Conservation (phyloP, 1,140 invertebrate genomes). For the Asobara japonica region DNA sequence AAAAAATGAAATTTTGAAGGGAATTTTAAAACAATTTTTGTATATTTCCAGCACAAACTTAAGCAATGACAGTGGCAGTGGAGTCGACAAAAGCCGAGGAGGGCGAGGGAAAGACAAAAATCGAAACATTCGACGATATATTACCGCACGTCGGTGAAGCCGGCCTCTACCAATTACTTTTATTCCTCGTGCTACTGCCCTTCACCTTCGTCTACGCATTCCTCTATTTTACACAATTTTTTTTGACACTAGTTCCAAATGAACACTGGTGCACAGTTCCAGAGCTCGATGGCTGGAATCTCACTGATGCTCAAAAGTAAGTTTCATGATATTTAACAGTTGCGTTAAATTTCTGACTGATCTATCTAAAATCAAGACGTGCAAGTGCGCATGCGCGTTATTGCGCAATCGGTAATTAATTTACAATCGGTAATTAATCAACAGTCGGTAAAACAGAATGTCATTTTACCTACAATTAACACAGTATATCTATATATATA, state of each 20-base stretch:
- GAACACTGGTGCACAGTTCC: conserved; percentile 83
- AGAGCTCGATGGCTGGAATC: conserved; percentile 66
- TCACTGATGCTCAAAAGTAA: conserved; percentile 62
- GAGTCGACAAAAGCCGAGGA: conserved; percentile 56
- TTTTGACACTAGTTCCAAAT: conserved; percentile 81
- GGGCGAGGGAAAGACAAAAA: conserved; percentile 52
- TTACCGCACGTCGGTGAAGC: conserved; percentile 88
- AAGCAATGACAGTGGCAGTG: conserved; percentile 55
- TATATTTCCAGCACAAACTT: conserved; percentile 30
- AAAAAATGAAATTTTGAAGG: too few species aligned
- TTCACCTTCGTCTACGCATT: conserved; percentile 87
- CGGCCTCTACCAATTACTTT: conserved; percentile 86
- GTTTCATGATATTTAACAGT: too few species aligned
- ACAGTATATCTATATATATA: too few species aligned
- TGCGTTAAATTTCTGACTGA: too few species aligned
- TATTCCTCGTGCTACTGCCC: conserved; percentile 86
- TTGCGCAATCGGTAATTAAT: too few species aligned
- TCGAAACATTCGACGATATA: conserved; percentile 85
- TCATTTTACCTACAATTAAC: too few species aligned
- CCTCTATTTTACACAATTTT: conserved; percentile 88
- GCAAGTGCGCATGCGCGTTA: too few species aligned
- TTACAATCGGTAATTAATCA: too few species aligned
- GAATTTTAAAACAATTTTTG: neutral
- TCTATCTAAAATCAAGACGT: too few species aligned
- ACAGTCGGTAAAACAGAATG: too few species aligned